These are phyloP conservation scores for Biston betularia DNA, from an alignment of 2,888 invertebrate species.

Conservation along the genomic window DNA sequence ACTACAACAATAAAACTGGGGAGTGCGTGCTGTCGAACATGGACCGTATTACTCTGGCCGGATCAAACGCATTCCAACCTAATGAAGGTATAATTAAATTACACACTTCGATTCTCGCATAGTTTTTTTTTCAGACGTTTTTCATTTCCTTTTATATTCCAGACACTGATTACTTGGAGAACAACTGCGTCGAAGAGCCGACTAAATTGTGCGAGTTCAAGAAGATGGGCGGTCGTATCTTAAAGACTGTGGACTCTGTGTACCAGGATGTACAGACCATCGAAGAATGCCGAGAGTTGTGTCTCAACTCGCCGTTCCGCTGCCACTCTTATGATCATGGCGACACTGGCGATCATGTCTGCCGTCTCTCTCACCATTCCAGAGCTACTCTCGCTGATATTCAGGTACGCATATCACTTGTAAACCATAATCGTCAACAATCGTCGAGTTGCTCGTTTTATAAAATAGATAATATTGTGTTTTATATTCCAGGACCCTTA, in stretches of 20 bases:
- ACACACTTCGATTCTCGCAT: conserved; percentile 40
- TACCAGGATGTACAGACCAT: conserved; percentile 95
- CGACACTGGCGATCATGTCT: conserved; percentile 97
- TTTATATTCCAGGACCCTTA: conserved; percentile 90
- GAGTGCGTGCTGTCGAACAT: conserved; percentile 95
- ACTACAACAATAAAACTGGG: conserved; percentile 94
- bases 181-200: conserved; percentile 97
- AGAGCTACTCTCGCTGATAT: conserved; percentile 95
- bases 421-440: not conserved
- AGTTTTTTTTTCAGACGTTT: conserved; percentile 4
- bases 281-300: conserved; percentile 95
- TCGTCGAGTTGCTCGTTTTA: not conserved
- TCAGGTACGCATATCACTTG: conserved; percentile 86
- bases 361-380: conserved; percentile 96
- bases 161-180: conserved; percentile 94
- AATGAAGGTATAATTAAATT: conserved; percentile 82
- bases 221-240: conserved; percentile 93
- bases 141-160: conserved; percentile 38
- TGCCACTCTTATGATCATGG: conserved; percentile 98
- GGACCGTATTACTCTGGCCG: conserved; percentile 95
- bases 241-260: conserved; percentile 97
- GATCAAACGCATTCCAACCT: conserved; percentile 91
- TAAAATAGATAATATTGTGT: conserved; percentile 1
- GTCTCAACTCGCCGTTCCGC: conserved; percentile 94
- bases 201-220: conserved; percentile 97